Conservation (phyloP, 1,140 invertebrate genomes). For the Drosophila parvula region DNA sequence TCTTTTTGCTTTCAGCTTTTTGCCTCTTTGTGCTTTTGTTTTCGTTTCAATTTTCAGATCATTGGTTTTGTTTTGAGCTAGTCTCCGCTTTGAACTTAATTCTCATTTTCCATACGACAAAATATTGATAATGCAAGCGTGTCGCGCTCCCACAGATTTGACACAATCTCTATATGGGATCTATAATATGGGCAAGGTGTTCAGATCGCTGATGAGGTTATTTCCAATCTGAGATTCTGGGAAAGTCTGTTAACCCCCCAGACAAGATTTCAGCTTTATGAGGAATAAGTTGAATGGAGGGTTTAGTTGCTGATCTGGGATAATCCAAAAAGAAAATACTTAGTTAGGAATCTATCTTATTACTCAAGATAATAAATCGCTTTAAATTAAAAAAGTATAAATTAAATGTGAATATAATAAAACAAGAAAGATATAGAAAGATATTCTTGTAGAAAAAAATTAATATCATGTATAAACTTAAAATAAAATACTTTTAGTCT, state of each 20-base stretch:
- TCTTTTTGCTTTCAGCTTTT: constrained; percentile 8
- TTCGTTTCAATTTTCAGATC: constrained; percentile 23
- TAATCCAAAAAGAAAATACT: not conserved
- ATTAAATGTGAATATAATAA: too few species aligned
- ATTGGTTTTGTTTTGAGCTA: constrained; percentile 49
- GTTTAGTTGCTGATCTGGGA: not conserved
- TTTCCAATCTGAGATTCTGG: constrained; percentile 6
- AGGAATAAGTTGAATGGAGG: not conserved
- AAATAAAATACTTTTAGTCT: too few species aligned
- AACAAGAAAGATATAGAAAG: not conserved
- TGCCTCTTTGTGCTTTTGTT: constrained; percentile 15
- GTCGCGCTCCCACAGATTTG: not conserved
- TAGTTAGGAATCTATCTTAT: not conserved
- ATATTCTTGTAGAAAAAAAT: too few species aligned
- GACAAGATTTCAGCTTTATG: not conserved
- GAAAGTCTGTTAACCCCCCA: constrained; percentile 16
- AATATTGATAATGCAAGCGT: constrained; percentile 42
- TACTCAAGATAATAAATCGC: too few species aligned
- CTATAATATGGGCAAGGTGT: constrained; percentile 3
- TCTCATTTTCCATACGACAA: not conserved
- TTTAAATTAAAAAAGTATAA: too few species aligned
- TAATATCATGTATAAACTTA: too few species aligned
- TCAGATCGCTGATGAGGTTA: constrained; percentile 10
- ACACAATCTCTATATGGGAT: not conserved
- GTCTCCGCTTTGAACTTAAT: constrained; percentile 2